A percentile compares a stretch with the other conserved stretches of the same genome.
phyloP scores from a whole-genome alignment of 2,113 vertebrate species.

The Apus apus region DNA sequence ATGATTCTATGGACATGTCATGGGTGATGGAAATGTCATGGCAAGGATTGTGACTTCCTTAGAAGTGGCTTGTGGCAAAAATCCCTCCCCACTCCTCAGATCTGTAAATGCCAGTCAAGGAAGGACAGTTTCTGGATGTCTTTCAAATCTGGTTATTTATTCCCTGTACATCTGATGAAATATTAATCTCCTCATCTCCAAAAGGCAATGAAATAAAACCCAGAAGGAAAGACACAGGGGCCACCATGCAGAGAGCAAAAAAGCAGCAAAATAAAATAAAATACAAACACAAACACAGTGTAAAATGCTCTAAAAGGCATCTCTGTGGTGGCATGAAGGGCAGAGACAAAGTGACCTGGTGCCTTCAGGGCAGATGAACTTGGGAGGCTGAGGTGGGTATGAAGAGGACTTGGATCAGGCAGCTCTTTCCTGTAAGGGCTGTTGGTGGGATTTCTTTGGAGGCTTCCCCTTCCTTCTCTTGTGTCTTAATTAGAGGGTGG shows the following conservation, averaged over 20 bases:
- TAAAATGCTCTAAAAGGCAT: not conserved
- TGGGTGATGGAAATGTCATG: accelerated
- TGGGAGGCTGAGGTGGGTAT: not conserved
- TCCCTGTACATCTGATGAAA: conserved; percentile 21
- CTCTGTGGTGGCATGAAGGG: not conserved
- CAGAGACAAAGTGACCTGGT: accelerated
- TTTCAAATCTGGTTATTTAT: conserved; percentile 47
- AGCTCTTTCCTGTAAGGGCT: not conserved
- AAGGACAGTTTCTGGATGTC: conserved; percentile 3
- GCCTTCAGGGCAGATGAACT: not conserved
- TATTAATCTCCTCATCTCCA: conserved; percentile 47
- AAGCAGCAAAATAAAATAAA: not conserved
- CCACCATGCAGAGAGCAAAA: not conserved
- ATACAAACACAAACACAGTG: not conserved
- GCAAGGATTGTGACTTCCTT: not conserved
- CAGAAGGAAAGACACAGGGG: not conserved
- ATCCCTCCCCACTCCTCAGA: not conserved
- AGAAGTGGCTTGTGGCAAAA: not conserved
- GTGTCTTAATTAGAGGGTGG: not conserved
- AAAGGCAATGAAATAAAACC: conserved; percentile 58
- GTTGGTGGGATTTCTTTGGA: not conserved
- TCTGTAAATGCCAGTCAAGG: not conserved
- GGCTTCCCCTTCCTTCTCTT: not conserved
- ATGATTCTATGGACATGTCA: not conserved
- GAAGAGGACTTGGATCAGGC: not conserved